Conservation (phyloP, 2,797 vertebrate genomes). For the Siniperca undulata region DNA sequence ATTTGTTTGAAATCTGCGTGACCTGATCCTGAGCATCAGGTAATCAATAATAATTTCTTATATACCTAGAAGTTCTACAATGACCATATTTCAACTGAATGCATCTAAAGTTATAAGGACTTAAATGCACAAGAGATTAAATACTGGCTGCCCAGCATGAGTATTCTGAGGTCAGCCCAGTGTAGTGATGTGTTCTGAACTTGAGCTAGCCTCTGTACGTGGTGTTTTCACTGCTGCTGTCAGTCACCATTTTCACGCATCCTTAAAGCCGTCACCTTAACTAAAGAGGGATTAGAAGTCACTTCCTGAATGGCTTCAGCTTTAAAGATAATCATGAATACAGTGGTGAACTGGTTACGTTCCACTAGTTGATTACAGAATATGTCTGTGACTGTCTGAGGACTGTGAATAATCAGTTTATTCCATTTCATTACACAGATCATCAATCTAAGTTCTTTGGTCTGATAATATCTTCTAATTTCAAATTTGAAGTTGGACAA, state of each 20-base stretch:
- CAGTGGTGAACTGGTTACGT: constrained; percentile 19
- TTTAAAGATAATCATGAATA: constrained; percentile 54
- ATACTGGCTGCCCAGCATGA: not conserved
- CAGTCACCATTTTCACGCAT: constrained; percentile 61
- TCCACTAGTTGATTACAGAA: constrained; percentile 29
- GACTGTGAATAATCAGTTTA: constrained; percentile 8
- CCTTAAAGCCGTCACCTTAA: constrained; percentile 64
- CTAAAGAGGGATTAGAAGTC: constrained; percentile 72
- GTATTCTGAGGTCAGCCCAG: not conserved
- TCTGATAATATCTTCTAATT: not conserved
- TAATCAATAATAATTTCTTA: not conserved
- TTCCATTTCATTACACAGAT: constrained; percentile 5
- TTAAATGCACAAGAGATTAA: not conserved
- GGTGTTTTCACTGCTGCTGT: constrained; percentile 50
- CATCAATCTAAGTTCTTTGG: not conserved
- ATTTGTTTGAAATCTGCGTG: not conserved
- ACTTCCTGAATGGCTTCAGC: constrained; percentile 68
- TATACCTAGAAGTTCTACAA: not conserved
- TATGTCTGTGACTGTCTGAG: not conserved
- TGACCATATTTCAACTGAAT: not conserved
- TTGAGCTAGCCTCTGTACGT: constrained; percentile 16
- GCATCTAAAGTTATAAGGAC: not conserved
- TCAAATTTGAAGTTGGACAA: not conserved
- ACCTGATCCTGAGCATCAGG: not conserved
- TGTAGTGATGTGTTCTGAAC: constrained; percentile 24